Percentiles rank a stretch among this genome's conserved stretches.
phyloP scores from a whole-genome alignment of 2,888 invertebrate genomes.

The Andrena flavipes region DNA sequence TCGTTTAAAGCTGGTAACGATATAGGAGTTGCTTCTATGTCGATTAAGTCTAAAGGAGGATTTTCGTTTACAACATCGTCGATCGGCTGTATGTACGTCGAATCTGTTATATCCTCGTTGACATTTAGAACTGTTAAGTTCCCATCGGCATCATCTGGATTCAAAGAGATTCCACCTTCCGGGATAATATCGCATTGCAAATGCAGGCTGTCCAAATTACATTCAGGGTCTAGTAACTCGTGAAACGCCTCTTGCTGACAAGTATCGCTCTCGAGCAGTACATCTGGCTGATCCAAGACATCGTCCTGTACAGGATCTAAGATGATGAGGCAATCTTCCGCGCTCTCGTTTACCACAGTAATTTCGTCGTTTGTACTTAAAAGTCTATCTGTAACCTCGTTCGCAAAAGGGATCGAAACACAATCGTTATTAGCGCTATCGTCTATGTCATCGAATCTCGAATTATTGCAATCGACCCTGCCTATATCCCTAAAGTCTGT shows the following conservation, averaged over 20 bases:
- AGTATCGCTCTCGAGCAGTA: neutral
- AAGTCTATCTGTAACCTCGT: conserved; percentile 1
- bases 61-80: neutral
- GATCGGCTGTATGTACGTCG: neutral
- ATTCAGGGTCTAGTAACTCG: neutral
- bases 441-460: conserved; percentile 31
- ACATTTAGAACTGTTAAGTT: conserved; percentile 1
- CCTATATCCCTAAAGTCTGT: conserved; percentile 80
- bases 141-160: neutral
- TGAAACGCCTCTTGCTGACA: conserved; percentile 6
- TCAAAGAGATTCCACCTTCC: neutral
- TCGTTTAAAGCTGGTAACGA: neutral
- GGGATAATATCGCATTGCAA: conserved; percentile 14
- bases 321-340: conserved; percentile 4
- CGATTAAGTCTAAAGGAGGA: neutral
- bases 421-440: conserved; percentile 1
- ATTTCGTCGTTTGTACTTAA: conserved; percentile 39
- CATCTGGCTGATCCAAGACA: neutral
- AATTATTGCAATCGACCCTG: conserved; percentile 74
- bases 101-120: conserved; percentile 5
- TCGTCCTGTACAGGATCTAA: conserved; percentile 6
- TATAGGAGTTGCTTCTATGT: conserved; percentile 4
- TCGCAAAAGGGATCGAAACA: conserved; percentile 22
- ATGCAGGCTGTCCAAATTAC: conserved; percentile 34
- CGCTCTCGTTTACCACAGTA: conserved; percentile 22